phyloP scores from a whole-genome alignment of 1,140 invertebrate genomes.

The Pogonus chalceus region DNA sequence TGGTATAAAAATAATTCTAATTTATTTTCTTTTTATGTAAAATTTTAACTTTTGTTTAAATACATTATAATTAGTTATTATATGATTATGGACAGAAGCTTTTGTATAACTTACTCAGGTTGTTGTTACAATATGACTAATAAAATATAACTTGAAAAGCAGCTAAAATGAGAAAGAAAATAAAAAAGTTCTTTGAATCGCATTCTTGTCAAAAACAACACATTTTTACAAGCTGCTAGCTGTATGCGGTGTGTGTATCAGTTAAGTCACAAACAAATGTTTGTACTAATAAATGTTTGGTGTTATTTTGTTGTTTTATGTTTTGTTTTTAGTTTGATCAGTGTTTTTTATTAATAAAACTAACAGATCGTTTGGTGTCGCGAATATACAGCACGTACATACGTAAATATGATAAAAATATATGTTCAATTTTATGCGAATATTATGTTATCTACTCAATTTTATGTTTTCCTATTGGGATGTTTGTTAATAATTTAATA shows the following conservation, averaged over 20 bases:
- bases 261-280: not conserved
- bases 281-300: not conserved
- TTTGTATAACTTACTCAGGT: constrained; percentile 4
- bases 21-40: not conserved
- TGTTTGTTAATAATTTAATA: too few species aligned
- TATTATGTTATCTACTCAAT: too few species aligned
- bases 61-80: not conserved
- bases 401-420: too few species aligned
- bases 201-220: not conserved
- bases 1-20: not conserved
- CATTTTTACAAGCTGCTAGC: not conserved
- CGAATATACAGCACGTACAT: too few species aligned
- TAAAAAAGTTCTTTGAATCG: not conserved
- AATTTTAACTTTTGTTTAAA: not conserved
- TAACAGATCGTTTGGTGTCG: too few species aligned
- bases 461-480: too few species aligned
- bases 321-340: not conserved
- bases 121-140: not conserved
- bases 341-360: too few species aligned
- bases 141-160: not conserved
- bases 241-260: not conserved
- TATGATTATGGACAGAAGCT: not conserved
- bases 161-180: not conserved
- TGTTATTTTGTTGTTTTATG: not conserved
- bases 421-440: too few species aligned